These are phyloP conservation scores for Drosophila triauraria DNA, from an alignment of 1,140 invertebrate species.

Conservation along the genomic window DNA sequence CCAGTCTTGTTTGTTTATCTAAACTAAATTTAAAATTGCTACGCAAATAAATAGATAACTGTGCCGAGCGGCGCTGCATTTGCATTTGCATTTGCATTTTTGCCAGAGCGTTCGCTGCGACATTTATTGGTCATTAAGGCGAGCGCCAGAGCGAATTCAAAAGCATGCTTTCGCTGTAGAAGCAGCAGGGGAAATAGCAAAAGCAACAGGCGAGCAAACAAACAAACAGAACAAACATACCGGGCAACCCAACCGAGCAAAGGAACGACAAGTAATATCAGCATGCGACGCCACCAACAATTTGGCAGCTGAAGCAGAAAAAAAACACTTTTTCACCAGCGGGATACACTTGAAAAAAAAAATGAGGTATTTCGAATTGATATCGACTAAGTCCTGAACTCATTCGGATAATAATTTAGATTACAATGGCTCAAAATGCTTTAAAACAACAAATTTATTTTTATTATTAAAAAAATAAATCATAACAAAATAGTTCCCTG, in stretches of 20 bases:
- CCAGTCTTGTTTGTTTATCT: slow-evolving; percentile 48
- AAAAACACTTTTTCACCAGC: slow-evolving; percentile 4
- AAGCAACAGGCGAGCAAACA: slow-evolving; percentile 29
- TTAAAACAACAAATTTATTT: no score
- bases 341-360: slow-evolving; percentile 7
- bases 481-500: background rate
- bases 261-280: slow-evolving; percentile 9
- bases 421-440: no score
- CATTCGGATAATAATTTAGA: no score
- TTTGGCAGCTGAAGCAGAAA: slow-evolving; percentile 30
- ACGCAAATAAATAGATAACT: slow-evolving; percentile 51
- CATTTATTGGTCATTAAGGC: slow-evolving; percentile 69
- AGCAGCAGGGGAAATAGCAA: slow-evolving; percentile 2
- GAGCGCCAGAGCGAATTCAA: slow-evolving; percentile 52
- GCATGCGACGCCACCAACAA: slow-evolving; percentile 41
- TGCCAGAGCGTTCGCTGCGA: slow-evolving; percentile 26
- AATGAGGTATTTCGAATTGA: background rate
- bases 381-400: background rate
- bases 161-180: slow-evolving; percentile 13
- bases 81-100: slow-evolving; percentile 15
- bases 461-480: no score
- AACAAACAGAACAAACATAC: slow-evolving; percentile 29
- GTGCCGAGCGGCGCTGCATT: slow-evolving; percentile 29
- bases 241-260: slow-evolving; percentile 27
- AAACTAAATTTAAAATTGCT: slow-evolving; percentile 52